Evolutionary conservation across 2,797 vertebrate genomes (phyloP).

Genomic region (Oreochromis grahami): DNA sequence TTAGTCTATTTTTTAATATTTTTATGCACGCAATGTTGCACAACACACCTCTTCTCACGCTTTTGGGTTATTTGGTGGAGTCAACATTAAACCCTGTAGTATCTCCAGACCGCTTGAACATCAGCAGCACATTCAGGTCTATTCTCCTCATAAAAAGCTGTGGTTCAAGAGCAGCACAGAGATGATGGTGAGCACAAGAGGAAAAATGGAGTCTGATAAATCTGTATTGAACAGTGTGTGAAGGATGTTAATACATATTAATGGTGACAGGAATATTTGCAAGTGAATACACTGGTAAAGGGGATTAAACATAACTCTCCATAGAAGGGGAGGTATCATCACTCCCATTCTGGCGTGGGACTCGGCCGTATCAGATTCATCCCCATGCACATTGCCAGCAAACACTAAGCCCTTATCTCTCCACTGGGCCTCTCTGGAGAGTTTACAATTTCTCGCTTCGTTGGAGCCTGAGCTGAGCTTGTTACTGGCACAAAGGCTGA

Average conservation of each 20-base stretch:
- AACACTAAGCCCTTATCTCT: conserved; percentile 99
- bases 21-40: background rate
- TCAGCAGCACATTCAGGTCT: conserved; percentile 40
- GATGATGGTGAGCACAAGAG: conserved; percentile 53
- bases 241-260: conserved; percentile 83
- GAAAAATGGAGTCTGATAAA: conserved; percentile 70
- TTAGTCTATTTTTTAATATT: background rate
- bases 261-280: conserved; percentile 82
- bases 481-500: conserved; percentile 89
- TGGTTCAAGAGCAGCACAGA: conserved; percentile 49
- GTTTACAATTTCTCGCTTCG: conserved; percentile 99
- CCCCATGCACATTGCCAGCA: conserved; percentile 91
- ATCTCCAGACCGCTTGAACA: conserved; percentile 36
- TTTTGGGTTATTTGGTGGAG: background rate
- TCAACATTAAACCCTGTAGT: background rate
- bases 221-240: conserved; percentile 78
- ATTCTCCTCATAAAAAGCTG: conserved; percentile 49
- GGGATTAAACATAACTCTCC: conserved; percentile 83
- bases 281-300: conserved; percentile 83
- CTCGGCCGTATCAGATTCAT: conserved; percentile 94
- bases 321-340: conserved; percentile 80
- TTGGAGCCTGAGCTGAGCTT: conserved; percentile 97
- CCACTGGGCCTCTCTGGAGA: conserved; percentile 92
- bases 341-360: conserved; percentile 84
- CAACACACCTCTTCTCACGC: background rate